phyloP scores from a whole-genome alignment of 2,797 vertebrate genomes.

The Chaetodon trifasciatus region DNA sequence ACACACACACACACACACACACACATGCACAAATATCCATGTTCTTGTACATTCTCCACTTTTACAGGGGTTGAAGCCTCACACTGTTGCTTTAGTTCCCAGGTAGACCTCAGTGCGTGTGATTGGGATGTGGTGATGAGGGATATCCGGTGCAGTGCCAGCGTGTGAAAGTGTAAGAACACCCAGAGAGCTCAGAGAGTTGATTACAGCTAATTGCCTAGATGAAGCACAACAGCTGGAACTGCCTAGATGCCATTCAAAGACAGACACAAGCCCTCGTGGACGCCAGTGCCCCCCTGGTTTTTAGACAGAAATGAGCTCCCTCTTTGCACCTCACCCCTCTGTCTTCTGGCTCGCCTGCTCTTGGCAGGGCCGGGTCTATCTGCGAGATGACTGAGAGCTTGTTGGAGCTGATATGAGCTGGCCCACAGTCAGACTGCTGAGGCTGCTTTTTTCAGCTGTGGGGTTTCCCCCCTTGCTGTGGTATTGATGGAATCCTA shows the following conservation, averaged over 20 bases:
- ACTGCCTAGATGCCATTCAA: conserved; percentile 62
- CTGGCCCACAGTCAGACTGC: conserved; percentile 64
- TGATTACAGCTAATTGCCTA: conserved; percentile 82
- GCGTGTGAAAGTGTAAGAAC: conserved; percentile 80
- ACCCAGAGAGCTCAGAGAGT: conserved; percentile 81
- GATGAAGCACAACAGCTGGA: conserved; percentile 83
- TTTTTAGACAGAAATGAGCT: conserved; percentile 53
- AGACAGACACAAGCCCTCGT: conserved; percentile 30
- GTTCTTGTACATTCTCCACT: conserved; percentile 50
- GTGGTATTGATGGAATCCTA: conserved; percentile 80
- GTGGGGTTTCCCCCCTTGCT: conserved; percentile 72
- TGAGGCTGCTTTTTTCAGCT: conserved; percentile 75
- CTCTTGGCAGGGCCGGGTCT: conserved; percentile 60
- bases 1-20: conserved; percentile 7
- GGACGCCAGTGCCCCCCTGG: conserved; percentile 28
- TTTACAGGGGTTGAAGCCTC: conserved; percentile 48
- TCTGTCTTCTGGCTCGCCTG: conserved; percentile 51
- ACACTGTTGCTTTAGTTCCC: conserved; percentile 42
- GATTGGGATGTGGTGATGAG: conserved; percentile 61
- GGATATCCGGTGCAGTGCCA: conserved; percentile 72
- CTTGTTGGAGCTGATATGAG: conserved; percentile 62
- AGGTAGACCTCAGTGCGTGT: conserved; percentile 54
- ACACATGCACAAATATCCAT: conserved; percentile 42
- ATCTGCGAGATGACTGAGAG: conserved; percentile 57
- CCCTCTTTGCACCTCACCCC: conserved; percentile 58